Evolutionary conservation across 2,888 invertebrate species (phyloP).

Genomic region (Rhabditoides inermis): DNA sequence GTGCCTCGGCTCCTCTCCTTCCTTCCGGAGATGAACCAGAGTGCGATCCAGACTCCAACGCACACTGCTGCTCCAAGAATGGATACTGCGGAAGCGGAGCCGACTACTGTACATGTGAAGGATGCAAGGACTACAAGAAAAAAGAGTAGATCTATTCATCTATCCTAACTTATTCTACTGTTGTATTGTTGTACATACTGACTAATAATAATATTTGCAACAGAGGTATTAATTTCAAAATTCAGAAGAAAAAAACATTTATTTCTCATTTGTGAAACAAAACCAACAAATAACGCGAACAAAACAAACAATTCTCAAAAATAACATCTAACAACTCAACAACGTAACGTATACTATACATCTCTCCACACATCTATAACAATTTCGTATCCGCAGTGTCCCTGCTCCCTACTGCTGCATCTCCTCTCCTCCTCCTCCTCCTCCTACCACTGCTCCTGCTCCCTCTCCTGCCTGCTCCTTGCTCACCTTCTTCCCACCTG

Average conservation of each 20-base stretch:
- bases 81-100: slow-evolving; percentile 44
- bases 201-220: not conserved
- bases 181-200: not conserved
- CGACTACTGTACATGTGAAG: slow-evolving; percentile 28
- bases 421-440: not conserved
- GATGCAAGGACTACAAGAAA: slow-evolving; percentile 32
- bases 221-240: no score
- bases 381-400: no score
- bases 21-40: slow-evolving; percentile 33
- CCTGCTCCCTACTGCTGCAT: no score
- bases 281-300: no score
- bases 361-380: no score
- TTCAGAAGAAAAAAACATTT: no score
- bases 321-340: no score
- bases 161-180: not conserved
- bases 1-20: slow-evolving; percentile 35
- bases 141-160: slow-evolving; percentile 1
- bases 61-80: slow-evolving; percentile 21
- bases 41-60: slow-evolving; percentile 37
- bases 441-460: not conserved
- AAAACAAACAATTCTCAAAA: no score
- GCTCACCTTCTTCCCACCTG: not conserved
- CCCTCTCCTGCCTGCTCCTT: not conserved
- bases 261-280: no score
- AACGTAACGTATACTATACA: no score